Evolutionary conservation across 1,140 invertebrate genomes (phyloP).

Genomic region (Cyclargus thomasi): DNA sequence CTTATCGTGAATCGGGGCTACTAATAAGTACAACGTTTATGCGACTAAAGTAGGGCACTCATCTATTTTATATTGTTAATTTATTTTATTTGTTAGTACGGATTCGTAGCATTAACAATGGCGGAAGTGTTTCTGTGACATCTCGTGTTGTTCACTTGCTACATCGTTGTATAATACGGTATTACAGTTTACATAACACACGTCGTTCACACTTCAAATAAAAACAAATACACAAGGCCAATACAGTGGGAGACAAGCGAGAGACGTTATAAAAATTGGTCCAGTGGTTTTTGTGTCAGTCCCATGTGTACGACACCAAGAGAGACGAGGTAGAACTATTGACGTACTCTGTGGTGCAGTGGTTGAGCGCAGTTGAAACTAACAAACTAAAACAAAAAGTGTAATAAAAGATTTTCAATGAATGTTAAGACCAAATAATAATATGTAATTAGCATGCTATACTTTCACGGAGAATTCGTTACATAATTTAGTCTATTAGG

Average conservation of each 20-base stretch:
- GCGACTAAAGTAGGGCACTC: too few species aligned
- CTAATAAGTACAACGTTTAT: too few species aligned
- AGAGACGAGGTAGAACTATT: too few species aligned
- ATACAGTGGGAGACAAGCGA: not conserved
- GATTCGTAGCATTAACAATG: not conserved
- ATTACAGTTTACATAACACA: not conserved
- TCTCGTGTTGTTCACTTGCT: slow-evolving; percentile 3
- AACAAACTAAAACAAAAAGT: too few species aligned
- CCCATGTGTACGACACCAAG: too few species aligned
- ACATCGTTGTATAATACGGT: slow-evolving; percentile 4
- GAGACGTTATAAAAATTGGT: not conserved
- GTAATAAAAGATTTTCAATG: not conserved
- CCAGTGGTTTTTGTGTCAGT: too few species aligned
- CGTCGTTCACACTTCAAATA: slow-evolving; percentile 5
- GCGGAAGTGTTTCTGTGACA: slow-evolving; percentile 4
- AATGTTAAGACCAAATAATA: not conserved
- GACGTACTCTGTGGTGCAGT: too few species aligned
- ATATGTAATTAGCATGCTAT: not conserved
- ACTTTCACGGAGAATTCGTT: not conserved
- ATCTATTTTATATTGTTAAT: too few species aligned
- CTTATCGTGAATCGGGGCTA: too few species aligned
- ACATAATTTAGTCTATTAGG: not conserved
- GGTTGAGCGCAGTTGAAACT: too few species aligned
- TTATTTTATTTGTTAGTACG: too few species aligned
- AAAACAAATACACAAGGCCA: slow-evolving; percentile 9